Conservation (phyloP, 2,888 invertebrate species). For the Machimus atricapillus region DNA sequence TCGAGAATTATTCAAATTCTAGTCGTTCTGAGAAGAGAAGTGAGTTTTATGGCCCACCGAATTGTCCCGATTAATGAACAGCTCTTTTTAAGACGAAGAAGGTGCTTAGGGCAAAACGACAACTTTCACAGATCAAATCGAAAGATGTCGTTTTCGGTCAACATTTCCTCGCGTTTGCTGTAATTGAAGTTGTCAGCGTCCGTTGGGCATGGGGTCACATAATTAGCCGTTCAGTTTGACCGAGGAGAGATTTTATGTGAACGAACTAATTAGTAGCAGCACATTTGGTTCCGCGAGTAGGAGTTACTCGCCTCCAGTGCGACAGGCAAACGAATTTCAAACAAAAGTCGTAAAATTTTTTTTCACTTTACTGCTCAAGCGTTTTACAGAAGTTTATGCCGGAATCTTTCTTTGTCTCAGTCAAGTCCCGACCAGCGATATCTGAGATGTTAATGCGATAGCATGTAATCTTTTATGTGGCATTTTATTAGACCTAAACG, state of each 20-base stretch:
- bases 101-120: conserved; percentile 15
- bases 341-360: conserved; percentile 17
- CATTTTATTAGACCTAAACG: conserved; percentile 10
- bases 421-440: neutral
- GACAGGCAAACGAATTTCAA: neutral
- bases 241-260: conserved; percentile 12
- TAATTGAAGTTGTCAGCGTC: conserved; percentile 19
- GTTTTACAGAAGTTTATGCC: neutral
- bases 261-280: conserved; percentile 30
- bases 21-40: neutral
- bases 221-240: conserved; percentile 10
- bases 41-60: neutral
- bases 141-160: conserved; percentile 14
- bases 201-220: conserved; percentile 17
- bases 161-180: neutral
- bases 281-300: conserved; percentile 18
- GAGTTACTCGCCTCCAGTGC: neutral
- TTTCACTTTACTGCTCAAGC: conserved; percentile 24
- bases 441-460: conserved; percentile 30
- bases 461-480: conserved; percentile 23
- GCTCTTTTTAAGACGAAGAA: neutral
- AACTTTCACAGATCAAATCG: conserved; percentile 23
- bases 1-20: conserved; percentile 3
- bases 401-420: conserved; percentile 3
- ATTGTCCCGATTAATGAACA: neutral